These are phyloP conservation scores for Perognathus longimembris DNA, from an alignment of 2,113 vertebrate genomes.

Conservation along the genomic window DNA sequence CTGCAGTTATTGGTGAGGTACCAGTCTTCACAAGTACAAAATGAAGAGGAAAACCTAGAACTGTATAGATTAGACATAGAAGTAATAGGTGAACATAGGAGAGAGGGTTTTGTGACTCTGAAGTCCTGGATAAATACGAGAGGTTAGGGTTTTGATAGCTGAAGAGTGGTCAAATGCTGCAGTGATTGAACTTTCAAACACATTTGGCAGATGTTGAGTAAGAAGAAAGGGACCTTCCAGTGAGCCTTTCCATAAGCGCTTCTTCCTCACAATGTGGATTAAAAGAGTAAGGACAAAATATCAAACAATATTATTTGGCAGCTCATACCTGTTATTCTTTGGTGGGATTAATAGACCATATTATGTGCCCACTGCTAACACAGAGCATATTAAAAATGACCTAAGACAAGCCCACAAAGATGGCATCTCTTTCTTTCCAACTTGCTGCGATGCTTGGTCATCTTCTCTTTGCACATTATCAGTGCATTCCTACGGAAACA, in stretches of 20 bases:
- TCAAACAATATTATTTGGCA: background rate
- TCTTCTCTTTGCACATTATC: background rate
- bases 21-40: background rate
- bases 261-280: background rate
- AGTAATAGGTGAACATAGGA: background rate
- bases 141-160: fast-evolving
- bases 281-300: background rate
- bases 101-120: background rate
- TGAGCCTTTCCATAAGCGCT: background rate
- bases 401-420: background rate
- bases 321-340: background rate
- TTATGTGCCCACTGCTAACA: too few species aligned
- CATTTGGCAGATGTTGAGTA: background rate
- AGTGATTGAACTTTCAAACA: background rate
- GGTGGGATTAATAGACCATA: background rate
- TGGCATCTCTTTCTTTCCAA: background rate
- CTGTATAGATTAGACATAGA: background rate
- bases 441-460: background rate
- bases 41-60: background rate
- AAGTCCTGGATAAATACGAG: too few species aligned
- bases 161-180: fast-evolving
- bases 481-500: background rate
- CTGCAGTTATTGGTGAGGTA: background rate
- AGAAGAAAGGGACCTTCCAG: background rate
- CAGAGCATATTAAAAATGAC: background rate